Conservation (phyloP, 2,797 vertebrate genomes). For the Melanotaenia parkinsoni region DNA sequence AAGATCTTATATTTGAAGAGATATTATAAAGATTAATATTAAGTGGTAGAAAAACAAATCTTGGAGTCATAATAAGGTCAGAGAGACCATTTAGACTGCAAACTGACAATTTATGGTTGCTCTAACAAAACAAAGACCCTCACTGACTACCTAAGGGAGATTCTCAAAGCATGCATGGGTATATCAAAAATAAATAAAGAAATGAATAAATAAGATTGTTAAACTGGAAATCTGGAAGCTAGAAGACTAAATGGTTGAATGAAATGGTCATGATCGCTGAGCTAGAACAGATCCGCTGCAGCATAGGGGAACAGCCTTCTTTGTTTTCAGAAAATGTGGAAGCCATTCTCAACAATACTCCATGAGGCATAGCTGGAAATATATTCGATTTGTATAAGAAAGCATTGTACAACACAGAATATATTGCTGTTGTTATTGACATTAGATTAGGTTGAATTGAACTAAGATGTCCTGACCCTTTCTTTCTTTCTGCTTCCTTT, state of each 20-base stretch:
- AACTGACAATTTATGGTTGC: neutral
- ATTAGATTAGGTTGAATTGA: too few species aligned
- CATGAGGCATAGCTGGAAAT: too few species aligned
- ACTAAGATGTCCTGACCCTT: too few species aligned
- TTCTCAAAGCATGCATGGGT: neutral
- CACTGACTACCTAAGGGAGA: neutral
- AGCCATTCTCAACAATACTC: neutral
- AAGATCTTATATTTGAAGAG: neutral
- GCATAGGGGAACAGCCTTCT: neutral
- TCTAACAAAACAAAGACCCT: neutral
- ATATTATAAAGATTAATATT: neutral
- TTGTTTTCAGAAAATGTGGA: neutral
- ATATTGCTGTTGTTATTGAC: too few species aligned
- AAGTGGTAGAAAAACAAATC: neutral
- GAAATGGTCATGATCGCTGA: neutral
- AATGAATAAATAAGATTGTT: neutral
- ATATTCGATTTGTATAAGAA: too few species aligned
- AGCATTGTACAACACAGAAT: too few species aligned
- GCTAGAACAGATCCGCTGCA: neutral
- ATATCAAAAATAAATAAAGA: neutral
- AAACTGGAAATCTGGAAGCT: neutral
- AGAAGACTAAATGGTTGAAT: neutral
- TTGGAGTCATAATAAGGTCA: neutral
- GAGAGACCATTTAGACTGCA: neutral
- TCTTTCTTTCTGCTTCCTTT: too few species aligned